These are phyloP conservation scores for Lepeophtheirus nordmannii DNA, from an alignment of 2,888 invertebrate species.

Conservation along the genomic window DNA sequence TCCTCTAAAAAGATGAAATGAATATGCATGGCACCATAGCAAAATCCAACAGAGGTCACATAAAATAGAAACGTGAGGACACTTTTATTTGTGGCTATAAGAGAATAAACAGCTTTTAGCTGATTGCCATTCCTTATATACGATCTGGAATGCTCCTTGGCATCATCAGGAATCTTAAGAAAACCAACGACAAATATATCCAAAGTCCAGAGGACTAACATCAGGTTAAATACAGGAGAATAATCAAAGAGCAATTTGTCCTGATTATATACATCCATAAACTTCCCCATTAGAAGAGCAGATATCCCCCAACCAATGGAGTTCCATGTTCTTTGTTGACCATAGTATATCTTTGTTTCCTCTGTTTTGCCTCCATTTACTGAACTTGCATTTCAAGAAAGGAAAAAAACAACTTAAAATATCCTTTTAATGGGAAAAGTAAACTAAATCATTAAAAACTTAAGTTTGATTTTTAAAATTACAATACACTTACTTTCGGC, in stretches of 20 bases:
- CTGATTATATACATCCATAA: not conserved
- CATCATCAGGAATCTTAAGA: not conserved
- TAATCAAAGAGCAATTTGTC: constrained; percentile 11
- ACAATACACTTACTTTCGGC: not conserved
- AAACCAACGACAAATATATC: constrained; percentile 7
- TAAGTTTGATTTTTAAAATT: not conserved
- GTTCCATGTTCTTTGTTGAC: constrained; percentile 13
- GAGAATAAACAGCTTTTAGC: not conserved
- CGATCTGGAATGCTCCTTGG: too few species aligned
- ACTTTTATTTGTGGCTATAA: not conserved
- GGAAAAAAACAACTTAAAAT: not conserved
- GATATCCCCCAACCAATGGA: constrained; percentile 17
- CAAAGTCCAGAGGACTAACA: not conserved
- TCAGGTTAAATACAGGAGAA: constrained; percentile 3
- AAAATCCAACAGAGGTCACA: constrained; percentile 10
- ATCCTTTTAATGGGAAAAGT: not conserved
- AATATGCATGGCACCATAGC: constrained; percentile 2
- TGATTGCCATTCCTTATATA: not conserved
- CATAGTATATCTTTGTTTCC: not conserved
- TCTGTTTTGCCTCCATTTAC: not conserved
- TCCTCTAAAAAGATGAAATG: constrained; percentile 19
- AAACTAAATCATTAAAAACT: not conserved
- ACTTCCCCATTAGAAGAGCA: constrained; percentile 13
- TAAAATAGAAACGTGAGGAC: not conserved
- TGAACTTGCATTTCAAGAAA: not conserved